phyloP scores from a whole-genome alignment of 2,888 invertebrate genomes.

The Miltochrista miniata region DNA sequence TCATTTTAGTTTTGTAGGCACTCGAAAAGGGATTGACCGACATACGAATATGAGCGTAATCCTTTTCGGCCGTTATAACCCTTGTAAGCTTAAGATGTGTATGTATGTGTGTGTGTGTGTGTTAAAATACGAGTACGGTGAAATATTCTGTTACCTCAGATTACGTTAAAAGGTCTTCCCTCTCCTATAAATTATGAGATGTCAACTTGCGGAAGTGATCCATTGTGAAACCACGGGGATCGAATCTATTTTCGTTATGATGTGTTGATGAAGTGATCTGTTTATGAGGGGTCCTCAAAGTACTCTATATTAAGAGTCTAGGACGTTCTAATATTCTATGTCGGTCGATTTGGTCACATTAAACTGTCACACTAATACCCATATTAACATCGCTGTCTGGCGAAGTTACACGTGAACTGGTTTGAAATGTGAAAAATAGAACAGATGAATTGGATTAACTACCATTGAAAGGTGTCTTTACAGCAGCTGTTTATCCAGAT shows the following conservation, averaged over 20 bases:
- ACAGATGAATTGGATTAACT: constrained; percentile 45
- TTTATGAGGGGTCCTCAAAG: constrained; percentile 57
- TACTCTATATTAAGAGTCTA: constrained; percentile 34
- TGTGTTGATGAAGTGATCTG: constrained; percentile 63
- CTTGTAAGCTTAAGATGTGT: constrained; percentile 15
- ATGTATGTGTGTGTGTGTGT: background rate
- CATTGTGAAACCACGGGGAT: constrained; percentile 69
- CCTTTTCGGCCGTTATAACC: constrained; percentile 22
- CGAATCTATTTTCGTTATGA: constrained; percentile 62
- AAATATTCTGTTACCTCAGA: constrained; percentile 37
- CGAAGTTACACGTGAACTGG: constrained; percentile 19
- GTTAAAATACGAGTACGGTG: constrained; percentile 9
- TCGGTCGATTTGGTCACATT: constrained; percentile 10
- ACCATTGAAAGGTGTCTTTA: constrained; percentile 35
- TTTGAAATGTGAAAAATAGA: constrained; percentile 45
- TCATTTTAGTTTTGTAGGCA: constrained; percentile 13
- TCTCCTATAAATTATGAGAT: constrained; percentile 58
- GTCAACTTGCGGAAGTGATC: constrained; percentile 72
- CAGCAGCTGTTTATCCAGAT: constrained; percentile 51
- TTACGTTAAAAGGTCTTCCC: constrained; percentile 54
- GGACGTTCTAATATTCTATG: constrained; percentile 26
- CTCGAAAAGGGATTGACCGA: constrained; percentile 14
- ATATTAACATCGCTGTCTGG: constrained; percentile 2
- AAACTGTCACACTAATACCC: background rate
- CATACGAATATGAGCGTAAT: constrained; percentile 11